Conservation (phyloP, 1,140 invertebrate genomes). For the Lucilia cuprina region DNA sequence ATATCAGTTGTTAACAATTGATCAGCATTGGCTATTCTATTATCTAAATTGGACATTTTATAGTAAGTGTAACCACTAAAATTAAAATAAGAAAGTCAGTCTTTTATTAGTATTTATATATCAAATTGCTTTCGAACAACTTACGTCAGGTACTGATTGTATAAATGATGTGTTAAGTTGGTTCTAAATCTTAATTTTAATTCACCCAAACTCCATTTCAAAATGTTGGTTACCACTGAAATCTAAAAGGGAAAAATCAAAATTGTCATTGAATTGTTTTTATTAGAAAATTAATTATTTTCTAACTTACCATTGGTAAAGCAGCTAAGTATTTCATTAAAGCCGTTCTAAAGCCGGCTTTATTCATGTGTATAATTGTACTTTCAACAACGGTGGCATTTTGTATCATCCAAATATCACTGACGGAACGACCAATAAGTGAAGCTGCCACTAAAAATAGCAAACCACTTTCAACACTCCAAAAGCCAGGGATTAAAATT, state of each 20-base stretch:
- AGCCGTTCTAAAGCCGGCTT: slow-evolving; percentile 75
- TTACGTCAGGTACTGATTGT: slow-evolving; percentile 92
- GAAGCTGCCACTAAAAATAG: slow-evolving; percentile 81
- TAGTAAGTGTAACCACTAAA: slow-evolving; percentile 93
- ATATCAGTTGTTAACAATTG: slow-evolving; percentile 96
- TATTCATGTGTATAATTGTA: slow-evolving; percentile 90
- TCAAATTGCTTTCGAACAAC: too few species aligned
- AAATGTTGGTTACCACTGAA: slow-evolving; percentile 88
- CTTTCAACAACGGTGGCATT: slow-evolving; percentile 93
- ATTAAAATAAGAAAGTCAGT: slow-evolving; percentile 6
- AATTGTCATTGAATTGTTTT: slow-evolving; percentile 16
- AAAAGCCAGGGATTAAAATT: slow-evolving; percentile 83
- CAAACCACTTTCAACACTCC: slow-evolving; percentile 79
- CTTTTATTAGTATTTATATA: too few species aligned
- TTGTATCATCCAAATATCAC: slow-evolving; percentile 97
- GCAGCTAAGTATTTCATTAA: slow-evolving; percentile 79
- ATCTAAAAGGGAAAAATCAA: slow-evolving; percentile 67
- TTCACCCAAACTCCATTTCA: slow-evolving; percentile 94
- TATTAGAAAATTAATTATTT: neutral
- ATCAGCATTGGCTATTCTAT: slow-evolving; percentile 93
- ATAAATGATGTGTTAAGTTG: slow-evolving; percentile 85
- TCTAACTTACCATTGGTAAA: slow-evolving; percentile 78
- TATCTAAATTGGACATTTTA: slow-evolving; percentile 95
- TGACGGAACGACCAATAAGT: slow-evolving; percentile 86
- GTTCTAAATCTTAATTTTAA: slow-evolving; percentile 90